Conservation (phyloP, 2,888 invertebrate species). For the Phyllotreta striolata region DNA sequence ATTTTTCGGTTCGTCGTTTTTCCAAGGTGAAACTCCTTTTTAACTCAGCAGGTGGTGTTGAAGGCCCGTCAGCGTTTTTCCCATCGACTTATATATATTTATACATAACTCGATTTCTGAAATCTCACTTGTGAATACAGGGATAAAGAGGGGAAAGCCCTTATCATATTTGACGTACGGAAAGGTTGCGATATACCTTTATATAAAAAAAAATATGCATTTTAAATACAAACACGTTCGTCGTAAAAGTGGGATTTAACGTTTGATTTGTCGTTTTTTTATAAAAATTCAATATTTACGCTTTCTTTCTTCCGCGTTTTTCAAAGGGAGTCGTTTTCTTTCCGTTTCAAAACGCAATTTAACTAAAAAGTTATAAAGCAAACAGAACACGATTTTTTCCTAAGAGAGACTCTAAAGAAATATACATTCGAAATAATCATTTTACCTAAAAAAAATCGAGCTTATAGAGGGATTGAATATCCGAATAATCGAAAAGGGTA, state of each 20-base stretch:
- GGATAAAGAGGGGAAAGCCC: slow-evolving; percentile 19
- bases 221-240: slow-evolving; percentile 25
- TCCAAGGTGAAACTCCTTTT: slow-evolving; percentile 18
- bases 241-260: slow-evolving; percentile 31
- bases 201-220: slow-evolving; percentile 23
- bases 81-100: not conserved
- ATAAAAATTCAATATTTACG: slow-evolving; percentile 38
- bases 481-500: no score
- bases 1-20: slow-evolving; percentile 13
- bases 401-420: no score
- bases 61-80: slow-evolving; percentile 30
- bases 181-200: slow-evolving; percentile 14
- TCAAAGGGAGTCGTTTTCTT: no score
- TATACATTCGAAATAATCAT: no score
- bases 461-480: no score
- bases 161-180: slow-evolving; percentile 26
- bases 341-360: no score
- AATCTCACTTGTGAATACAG: slow-evolving; percentile 21
- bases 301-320: slow-evolving; percentile 22
- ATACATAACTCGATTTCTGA: slow-evolving; percentile 25
- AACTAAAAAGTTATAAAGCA: no score
- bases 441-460: no score
- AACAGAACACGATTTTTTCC: no score
- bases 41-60: slow-evolving; percentile 28
- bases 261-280: slow-evolving; percentile 37